Conservation (phyloP, 2,888 invertebrate species). For the Spisula subtruncata region DNA sequence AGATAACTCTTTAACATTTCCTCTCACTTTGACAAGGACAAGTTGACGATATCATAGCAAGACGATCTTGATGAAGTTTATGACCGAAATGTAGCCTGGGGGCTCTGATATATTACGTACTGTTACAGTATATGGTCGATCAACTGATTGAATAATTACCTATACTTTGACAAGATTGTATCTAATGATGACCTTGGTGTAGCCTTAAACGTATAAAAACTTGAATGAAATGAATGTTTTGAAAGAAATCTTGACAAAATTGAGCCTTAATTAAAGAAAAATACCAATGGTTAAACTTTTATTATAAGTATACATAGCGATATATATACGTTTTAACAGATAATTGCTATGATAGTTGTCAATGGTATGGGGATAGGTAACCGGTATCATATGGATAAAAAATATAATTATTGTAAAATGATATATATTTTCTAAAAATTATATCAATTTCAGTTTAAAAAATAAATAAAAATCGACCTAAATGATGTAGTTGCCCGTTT, state of each 20-base stretch:
- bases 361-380: too few species aligned
- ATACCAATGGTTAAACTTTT: too few species aligned
- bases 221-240: background rate
- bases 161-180: background rate
- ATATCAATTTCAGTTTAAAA: too few species aligned
- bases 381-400: too few species aligned
- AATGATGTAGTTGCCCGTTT: too few species aligned
- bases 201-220: background rate
- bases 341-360: too few species aligned
- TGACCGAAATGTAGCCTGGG: background rate
- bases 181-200: background rate
- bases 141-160: slow-evolving; percentile 7
- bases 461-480: too few species aligned
- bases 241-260: background rate
- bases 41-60: background rate
- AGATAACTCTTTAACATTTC: background rate
- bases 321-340: too few species aligned
- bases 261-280: slow-evolving; percentile 1
- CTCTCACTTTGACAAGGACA: background rate
- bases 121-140: background rate
- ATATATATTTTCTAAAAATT: too few species aligned
- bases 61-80: background rate
- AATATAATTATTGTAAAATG: too few species aligned
- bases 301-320: too few species aligned
- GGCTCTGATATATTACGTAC: background rate